Evolutionary conservation across 1,140 invertebrate genomes (phyloP), one percentile per base, ranked within the genome.

Genomic region (Zaprionus ornatus): DNA sequence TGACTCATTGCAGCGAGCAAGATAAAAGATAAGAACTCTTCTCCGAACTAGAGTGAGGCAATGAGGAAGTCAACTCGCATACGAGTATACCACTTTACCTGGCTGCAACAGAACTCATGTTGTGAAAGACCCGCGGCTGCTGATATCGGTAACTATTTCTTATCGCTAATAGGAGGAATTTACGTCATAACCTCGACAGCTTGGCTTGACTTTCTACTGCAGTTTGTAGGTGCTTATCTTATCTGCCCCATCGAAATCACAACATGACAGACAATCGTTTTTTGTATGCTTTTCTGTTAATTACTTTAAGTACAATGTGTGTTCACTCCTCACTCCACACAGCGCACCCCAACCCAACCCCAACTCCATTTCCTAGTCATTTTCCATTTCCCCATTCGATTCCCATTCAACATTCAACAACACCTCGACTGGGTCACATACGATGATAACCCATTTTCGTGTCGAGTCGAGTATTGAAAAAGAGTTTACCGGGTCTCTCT

Each of bases 391-490:
- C 45, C 45, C 45, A 50, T 50, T 23, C 45, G 45, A 50, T 50
- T 50, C 42, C 42, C 42, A 45, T 45, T 45, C 63, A 10, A 10
- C 63, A 66, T 45, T 71, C 54, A 63, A 63, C 68, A 73, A 75
- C 81, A 83, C 77, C 81, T 84, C 32, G 13, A 48, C 15, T 80
- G 78, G 70, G 78, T 81, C 66, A 77, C 79, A 69, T 77, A 69
- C 73, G 67, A 78, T 84, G 82, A 84, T 84, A 84, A 84, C 82
- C 82, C 82, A 85, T 85, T 80, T 85, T 67, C 60, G 52, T 42
- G 40, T 50, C 40, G 29, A 10, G 40, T 50, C 40, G 29, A 10
- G 50, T 37, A 76, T 57, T 21, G 23, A 29, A 56, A 82, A 75
- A 59, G 82, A 60, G 73, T 76, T 69, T 61, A 57, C 63, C 56